These are phyloP conservation scores for zebrafish (Danio rerio) DNA, from an alignment of 2,113 vertebrate species.

Conservation along the genomic window DNA sequence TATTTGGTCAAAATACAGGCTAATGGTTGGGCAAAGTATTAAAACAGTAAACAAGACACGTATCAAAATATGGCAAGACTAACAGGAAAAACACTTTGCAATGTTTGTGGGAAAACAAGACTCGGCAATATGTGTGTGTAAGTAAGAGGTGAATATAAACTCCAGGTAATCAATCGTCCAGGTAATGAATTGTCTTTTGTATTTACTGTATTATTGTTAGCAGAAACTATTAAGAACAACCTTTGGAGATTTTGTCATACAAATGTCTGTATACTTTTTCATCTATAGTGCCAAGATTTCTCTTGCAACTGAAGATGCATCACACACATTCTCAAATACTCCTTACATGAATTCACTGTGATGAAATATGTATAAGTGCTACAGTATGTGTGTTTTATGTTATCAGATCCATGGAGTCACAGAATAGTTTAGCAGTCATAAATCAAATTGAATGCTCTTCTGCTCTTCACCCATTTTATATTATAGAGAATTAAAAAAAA, in stretches of 20 bases:
- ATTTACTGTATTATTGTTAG: neutral
- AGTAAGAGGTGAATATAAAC: too few species aligned
- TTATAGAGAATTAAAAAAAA: neutral
- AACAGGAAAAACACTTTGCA: too few species aligned
- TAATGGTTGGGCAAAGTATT: too few species aligned
- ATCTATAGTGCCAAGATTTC: neutral
- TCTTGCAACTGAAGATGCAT: neutral
- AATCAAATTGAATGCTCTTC: neutral
- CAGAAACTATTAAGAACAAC: neutral
- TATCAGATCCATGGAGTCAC: neutral
- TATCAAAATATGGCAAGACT: too few species aligned
- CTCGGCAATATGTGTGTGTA: too few species aligned
- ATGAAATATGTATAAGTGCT: constrained; percentile 20
- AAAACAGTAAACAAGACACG: too few species aligned
- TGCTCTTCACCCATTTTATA: neutral
- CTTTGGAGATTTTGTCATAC: neutral
- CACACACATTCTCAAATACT: constrained; percentile 1
- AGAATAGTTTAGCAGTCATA: constrained; percentile 1
- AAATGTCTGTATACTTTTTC: neutral
- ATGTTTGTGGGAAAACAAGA: too few species aligned
- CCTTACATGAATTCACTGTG: constrained; percentile 1
- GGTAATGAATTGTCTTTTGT: too few species aligned
- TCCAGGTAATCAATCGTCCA: too few species aligned
- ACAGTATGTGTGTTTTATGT: neutral
- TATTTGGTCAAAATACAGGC: too few species aligned